These are phyloP conservation scores for Saturnia pavonia DNA, from an alignment of 2,888 invertebrate genomes.

Conservation along the genomic window DNA sequence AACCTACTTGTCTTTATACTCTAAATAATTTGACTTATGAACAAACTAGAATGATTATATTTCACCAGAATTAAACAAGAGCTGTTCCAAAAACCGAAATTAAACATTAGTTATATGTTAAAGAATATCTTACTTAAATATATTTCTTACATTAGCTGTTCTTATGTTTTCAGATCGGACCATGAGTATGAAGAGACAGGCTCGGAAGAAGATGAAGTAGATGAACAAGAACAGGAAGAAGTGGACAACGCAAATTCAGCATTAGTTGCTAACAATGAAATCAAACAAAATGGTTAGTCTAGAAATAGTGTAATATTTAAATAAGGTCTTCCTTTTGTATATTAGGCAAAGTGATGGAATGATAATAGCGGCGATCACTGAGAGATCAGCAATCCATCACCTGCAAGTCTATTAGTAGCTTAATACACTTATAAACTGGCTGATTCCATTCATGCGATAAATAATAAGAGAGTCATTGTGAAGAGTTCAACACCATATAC, in stretches of 20 bases:
- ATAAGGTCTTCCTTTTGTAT: not conserved
- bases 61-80: not conserved
- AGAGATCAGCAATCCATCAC: too few relatives aligned
- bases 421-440: too few relatives aligned
- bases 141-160: not conserved
- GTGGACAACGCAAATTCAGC: slow-evolving; percentile 77
- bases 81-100: too few relatives aligned
- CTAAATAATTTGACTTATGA: not conserved
- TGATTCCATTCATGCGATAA: too few relatives aligned
- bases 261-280: slow-evolving; percentile 56
- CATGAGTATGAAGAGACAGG: slow-evolving; percentile 86
- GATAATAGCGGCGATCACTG: too few relatives aligned
- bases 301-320: not conserved
- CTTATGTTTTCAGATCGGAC: slow-evolving; percentile 76
- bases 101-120: too few relatives aligned
- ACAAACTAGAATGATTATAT: not conserved
- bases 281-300: slow-evolving; percentile 65
- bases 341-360: too few relatives aligned
- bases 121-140: too few relatives aligned
- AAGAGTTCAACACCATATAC: too few relatives aligned
- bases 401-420: too few relatives aligned
- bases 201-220: slow-evolving; percentile 86
- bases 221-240: slow-evolving; percentile 86
- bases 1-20: not conserved
- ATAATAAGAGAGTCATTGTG: too few relatives aligned